phyloP scores from a whole-genome alignment of 2,797 vertebrate genomes.

The Apogon hyalosoma region DNA sequence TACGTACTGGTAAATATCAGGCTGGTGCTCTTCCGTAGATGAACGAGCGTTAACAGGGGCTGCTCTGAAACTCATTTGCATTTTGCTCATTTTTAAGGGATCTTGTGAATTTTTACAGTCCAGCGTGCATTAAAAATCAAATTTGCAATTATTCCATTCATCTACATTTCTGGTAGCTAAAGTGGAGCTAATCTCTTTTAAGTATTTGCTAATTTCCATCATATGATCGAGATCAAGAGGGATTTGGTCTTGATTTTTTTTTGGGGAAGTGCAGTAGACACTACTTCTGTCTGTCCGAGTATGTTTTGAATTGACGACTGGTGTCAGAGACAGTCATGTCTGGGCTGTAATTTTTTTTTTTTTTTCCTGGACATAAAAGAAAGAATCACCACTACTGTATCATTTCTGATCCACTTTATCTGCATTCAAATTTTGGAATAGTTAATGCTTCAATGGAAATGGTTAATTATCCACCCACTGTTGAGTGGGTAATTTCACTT shows the following conservation, averaged over 20 bases:
- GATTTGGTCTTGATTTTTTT: conserved; percentile 25
- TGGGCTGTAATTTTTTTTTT: conserved; percentile 12
- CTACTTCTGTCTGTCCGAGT: conserved; percentile 7
- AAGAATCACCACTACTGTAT: conserved; percentile 1
- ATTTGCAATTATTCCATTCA: conserved; percentile 40
- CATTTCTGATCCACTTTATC: conserved; percentile 14
- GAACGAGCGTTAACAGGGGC: neutral
- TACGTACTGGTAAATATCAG: neutral
- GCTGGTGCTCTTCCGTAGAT: neutral
- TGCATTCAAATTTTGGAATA: conserved; percentile 15
- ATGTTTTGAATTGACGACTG: conserved; percentile 24
- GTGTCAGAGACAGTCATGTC: conserved; percentile 10
- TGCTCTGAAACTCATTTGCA: neutral
- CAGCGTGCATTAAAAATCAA: conserved; percentile 35
- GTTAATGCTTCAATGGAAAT: conserved; percentile 2
- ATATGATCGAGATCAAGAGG: conserved; percentile 30
- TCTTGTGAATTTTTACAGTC: conserved; percentile 26
- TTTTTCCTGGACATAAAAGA: conserved; percentile 18
- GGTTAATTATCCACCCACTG: conserved; percentile 6
- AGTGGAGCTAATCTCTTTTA: conserved; percentile 50
- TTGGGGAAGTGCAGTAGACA: neutral
- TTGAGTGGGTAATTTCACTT: conserved; percentile 37
- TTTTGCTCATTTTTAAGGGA: conserved; percentile 18
- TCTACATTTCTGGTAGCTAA: conserved; percentile 48
- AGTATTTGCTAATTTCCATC: conserved; percentile 46